A percentile compares a stretch with the other conserved stretches of the same genome.
Evolutionary conservation across 2,888 invertebrate genomes (phyloP).

Genomic region (Altica lythri): DNA sequence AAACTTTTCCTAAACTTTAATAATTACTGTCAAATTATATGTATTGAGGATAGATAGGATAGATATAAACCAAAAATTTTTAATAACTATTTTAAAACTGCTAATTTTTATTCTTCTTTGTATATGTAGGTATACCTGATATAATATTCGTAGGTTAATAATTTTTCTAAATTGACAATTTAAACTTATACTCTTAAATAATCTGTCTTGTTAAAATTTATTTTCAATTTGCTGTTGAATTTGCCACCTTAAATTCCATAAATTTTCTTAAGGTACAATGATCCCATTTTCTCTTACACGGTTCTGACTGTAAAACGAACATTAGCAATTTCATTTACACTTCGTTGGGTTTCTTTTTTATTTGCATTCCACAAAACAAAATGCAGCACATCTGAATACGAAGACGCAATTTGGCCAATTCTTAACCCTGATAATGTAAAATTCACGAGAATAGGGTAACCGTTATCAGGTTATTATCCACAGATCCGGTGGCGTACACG

Average conservation of each 20-base stretch:
- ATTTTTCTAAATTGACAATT: no score
- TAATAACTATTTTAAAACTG: no score
- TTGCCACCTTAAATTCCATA: not conserved
- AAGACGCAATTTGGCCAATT: slow-evolving; percentile 20
- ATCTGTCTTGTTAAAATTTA: no score
- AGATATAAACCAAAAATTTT: no score
- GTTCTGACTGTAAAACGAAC: not conserved
- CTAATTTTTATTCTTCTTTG: no score
- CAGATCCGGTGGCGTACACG: slow-evolving; percentile 11
- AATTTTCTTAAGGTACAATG: not conserved
- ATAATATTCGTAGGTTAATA: no score
- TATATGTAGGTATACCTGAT: no score
- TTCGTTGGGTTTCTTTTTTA: slow-evolving; percentile 8
- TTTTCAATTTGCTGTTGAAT: not conserved
- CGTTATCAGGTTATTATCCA: slow-evolving; percentile 20
- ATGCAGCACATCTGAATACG: slow-evolving; percentile 10
- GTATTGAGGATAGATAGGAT: no score
- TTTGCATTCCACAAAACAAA: slow-evolving; percentile 9
- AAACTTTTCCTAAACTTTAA: no score
- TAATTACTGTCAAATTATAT: no score
- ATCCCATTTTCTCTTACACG: not conserved
- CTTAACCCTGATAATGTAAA: slow-evolving; percentile 15
- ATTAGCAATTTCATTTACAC: slow-evolving; percentile 16
- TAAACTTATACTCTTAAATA: no score
- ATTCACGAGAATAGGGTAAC: slow-evolving; percentile 16